phyloP scores from a whole-genome alignment of 2,888 invertebrate species.

The Siphlonurus alternatus region DNA sequence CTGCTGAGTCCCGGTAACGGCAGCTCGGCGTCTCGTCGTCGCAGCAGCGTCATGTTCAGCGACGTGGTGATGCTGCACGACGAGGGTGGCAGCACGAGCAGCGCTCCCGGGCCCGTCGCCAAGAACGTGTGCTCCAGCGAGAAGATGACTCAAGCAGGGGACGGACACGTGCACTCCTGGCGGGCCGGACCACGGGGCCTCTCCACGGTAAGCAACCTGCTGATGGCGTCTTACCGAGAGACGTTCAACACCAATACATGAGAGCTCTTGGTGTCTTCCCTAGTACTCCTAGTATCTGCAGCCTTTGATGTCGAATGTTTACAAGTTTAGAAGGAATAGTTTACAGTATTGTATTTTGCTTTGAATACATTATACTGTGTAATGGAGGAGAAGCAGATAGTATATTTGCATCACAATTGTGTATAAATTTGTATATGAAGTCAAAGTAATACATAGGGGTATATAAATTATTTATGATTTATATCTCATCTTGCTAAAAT shows the following conservation, averaged over 20 bases:
- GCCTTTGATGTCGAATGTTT: no score
- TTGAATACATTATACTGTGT: no score
- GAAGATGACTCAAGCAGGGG: conserved; percentile 76
- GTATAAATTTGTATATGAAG: no score
- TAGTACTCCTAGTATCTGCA: no score
- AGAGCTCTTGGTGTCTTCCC: neutral
- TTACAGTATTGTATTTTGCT: no score
- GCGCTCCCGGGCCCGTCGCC: conserved; percentile 12
- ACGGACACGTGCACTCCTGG: conserved; percentile 11
- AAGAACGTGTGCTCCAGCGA: conserved; percentile 63
- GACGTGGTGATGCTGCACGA: conserved; percentile 65
- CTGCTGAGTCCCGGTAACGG: neutral
- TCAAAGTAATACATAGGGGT: no score
- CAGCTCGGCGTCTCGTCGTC: conserved; percentile 31
- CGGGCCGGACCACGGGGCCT: conserved; percentile 5
- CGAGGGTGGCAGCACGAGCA: conserved; percentile 22
- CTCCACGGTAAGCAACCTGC: conserved; percentile 1
- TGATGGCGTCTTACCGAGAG: neutral
- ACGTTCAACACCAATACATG: no score
- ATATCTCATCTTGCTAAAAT: no score
- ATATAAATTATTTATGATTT: no score
- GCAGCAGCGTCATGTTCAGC: conserved; percentile 80
- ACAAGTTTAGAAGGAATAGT: no score
- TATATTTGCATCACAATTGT: no score
- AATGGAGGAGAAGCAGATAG: no score